These are phyloP conservation scores for Drosophila watanabei DNA, from an alignment of 1,140 invertebrate genomes.

Conservation along the genomic window DNA sequence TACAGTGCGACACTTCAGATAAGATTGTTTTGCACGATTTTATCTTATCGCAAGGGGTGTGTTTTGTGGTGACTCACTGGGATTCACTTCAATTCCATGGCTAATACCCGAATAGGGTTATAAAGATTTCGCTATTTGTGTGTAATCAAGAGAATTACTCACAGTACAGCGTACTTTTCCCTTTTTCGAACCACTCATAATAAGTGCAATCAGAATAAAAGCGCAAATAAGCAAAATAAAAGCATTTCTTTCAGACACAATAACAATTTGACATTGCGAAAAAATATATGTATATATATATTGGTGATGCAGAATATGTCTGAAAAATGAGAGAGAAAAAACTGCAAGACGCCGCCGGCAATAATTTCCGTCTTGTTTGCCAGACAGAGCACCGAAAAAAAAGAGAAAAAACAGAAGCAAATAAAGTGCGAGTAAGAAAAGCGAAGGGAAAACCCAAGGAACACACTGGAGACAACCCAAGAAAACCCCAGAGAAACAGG, in stretches of 20 bases:
- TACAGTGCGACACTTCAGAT: constrained; percentile 23
- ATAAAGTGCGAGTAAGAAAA: constrained; percentile 47
- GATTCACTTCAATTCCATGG: constrained; percentile 32
- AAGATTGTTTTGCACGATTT: constrained; percentile 29
- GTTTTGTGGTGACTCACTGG: constrained; percentile 25
- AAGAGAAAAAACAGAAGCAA: constrained; percentile 3
- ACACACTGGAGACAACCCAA: constrained; percentile 14
- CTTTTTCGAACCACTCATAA: constrained; percentile 17
- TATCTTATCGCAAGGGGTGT: constrained; percentile 58
- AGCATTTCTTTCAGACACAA: constrained; percentile 23
- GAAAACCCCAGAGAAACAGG: constrained; percentile 7
- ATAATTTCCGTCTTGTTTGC: constrained; percentile 74
- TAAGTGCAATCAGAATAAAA: constrained; percentile 26
- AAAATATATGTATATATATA: constrained; percentile 20
- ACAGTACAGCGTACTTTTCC: constrained; percentile 16
- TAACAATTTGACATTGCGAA: constrained; percentile 21
- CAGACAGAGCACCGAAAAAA: constrained; percentile 35
- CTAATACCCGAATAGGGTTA: constrained; percentile 34
- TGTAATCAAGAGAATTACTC: constrained; percentile 28
- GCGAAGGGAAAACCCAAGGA: constrained; percentile 35
- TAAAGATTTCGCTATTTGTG: constrained; percentile 22
- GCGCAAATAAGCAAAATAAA: constrained; percentile 20
- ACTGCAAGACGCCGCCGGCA: constrained; percentile 59
- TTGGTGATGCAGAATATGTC: constrained; percentile 32
- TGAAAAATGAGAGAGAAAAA: constrained; percentile 11